Evolutionary conservation across 1,140 invertebrate genomes (phyloP).

Genomic region (Nymphalis io): DNA sequence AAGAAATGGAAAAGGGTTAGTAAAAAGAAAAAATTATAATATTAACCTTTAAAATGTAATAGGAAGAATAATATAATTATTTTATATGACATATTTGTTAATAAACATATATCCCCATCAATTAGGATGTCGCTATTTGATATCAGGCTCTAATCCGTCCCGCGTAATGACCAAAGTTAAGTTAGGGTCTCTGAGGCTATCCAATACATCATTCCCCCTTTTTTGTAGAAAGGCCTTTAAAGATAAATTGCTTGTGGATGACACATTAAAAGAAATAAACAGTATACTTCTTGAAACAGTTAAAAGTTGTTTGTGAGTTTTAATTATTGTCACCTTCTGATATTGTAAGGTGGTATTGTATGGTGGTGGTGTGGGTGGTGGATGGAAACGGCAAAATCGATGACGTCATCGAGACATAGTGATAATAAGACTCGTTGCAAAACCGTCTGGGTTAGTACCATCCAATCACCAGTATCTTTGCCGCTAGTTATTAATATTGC

Average conservation of each 20-base stretch:
- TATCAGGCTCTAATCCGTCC: constrained; percentile 33
- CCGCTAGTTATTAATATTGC: too few relatives aligned
- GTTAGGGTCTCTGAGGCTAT: background rate
- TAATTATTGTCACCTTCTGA: too few relatives aligned
- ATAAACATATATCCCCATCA: constrained; percentile 20
- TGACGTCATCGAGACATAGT: too few relatives aligned
- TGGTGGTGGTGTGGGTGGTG: too few relatives aligned
- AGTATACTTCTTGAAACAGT: background rate
- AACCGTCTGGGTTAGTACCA: too few relatives aligned
- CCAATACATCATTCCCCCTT: constrained; percentile 18
- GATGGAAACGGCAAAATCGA: too few relatives aligned
- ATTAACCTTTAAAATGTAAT: background rate
- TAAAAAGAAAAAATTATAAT: too few relatives aligned
- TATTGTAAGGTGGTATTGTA: too few relatives aligned
- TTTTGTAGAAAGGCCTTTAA: constrained; percentile 26
- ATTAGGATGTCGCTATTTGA: constrained; percentile 22
- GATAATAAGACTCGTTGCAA: too few relatives aligned
- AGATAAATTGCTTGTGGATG: constrained; percentile 14
- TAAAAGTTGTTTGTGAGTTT: background rate
- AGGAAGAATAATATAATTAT: constrained; percentile 1
- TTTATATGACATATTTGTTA: constrained; percentile 15
- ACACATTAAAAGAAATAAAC: background rate
- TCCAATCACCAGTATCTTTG: too few relatives aligned
- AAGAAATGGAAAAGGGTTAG: too few relatives aligned
- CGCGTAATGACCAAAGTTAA: constrained; percentile 30